Conservation (phyloP, 2,797 vertebrate genomes). For the Pelodytes ibericus region DNA sequence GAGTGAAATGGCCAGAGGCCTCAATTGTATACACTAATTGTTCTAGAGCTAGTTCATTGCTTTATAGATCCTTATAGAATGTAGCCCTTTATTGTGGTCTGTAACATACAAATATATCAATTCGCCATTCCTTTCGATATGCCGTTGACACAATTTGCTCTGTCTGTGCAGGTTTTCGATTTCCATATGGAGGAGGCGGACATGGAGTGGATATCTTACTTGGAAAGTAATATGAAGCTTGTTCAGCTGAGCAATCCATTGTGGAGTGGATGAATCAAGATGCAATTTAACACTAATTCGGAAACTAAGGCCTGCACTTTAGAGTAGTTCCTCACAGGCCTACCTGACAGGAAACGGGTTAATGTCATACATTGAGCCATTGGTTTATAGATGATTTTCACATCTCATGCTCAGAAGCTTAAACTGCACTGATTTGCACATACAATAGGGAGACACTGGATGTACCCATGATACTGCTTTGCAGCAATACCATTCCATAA, state of each 20-base stretch:
- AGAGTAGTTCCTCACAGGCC: background rate
- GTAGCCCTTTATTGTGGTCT: background rate
- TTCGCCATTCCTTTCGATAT: background rate
- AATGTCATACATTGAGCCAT: background rate
- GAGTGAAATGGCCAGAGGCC: background rate
- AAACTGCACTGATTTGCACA: too few relatives aligned
- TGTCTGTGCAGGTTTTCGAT: slow-evolving; percentile 60
- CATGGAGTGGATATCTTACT: slow-evolving; percentile 38
- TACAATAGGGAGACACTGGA: too few relatives aligned
- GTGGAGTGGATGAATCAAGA: slow-evolving; percentile 56
- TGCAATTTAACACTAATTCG: background rate
- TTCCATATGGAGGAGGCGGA: slow-evolving; percentile 59
- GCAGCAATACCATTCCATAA: too few relatives aligned
- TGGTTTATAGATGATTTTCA: too few relatives aligned
- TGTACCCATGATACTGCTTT: too few relatives aligned
- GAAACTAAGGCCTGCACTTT: background rate
- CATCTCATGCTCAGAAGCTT: too few relatives aligned
- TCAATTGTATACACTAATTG: background rate
- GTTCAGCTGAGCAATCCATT: slow-evolving; percentile 55
- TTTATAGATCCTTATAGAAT: background rate
- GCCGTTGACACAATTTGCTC: background rate
- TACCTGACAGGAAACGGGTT: background rate
- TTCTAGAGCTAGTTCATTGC: background rate
- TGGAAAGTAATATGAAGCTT: slow-evolving; percentile 56
- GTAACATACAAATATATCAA: background rate